phyloP scores from a whole-genome alignment of 2,888 invertebrate genomes.

The Brenthis daphne region DNA sequence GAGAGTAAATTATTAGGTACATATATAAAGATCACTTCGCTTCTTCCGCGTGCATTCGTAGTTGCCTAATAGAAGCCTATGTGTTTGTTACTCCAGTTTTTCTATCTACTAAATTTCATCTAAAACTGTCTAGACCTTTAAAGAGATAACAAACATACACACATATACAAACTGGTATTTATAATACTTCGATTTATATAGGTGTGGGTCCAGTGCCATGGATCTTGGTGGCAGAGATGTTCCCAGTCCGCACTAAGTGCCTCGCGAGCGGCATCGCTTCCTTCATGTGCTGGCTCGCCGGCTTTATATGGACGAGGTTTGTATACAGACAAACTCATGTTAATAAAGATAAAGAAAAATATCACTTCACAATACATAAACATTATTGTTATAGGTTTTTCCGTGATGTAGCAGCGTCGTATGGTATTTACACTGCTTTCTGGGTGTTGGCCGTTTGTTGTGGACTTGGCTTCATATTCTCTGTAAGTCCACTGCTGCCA shows the following conservation, averaged over 20 bases:
- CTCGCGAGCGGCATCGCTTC: slow-evolving; percentile 89
- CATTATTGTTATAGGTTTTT: slow-evolving; percentile 70
- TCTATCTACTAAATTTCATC: no score
- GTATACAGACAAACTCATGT: no score
- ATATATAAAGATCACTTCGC: no score
- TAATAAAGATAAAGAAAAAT: no score
- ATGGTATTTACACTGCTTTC: slow-evolving; percentile 85
- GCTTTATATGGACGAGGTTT: slow-evolving; percentile 88
- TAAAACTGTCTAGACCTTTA: no score
- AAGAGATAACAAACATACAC: no score
- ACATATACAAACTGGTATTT: no score
- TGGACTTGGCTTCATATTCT: slow-evolving; percentile 84
- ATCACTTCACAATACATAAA: no score
- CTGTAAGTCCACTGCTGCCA: slow-evolving; percentile 80
- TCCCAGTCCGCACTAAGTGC: slow-evolving; percentile 90
- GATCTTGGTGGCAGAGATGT: slow-evolving; percentile 92
- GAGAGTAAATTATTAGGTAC: no score
- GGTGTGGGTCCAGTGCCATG: slow-evolving; percentile 90
- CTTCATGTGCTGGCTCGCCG: slow-evolving; percentile 89
- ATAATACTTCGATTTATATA: slow-evolving; percentile 34
- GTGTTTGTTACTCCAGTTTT: no score
- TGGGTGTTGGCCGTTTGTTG: slow-evolving; percentile 84
- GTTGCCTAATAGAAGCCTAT: no score
- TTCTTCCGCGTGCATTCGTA: no score
- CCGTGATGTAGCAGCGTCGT: slow-evolving; percentile 71